Evolutionary conservation across 2,888 invertebrate species (phyloP).

Genomic region (Blomia tropicalis): DNA sequence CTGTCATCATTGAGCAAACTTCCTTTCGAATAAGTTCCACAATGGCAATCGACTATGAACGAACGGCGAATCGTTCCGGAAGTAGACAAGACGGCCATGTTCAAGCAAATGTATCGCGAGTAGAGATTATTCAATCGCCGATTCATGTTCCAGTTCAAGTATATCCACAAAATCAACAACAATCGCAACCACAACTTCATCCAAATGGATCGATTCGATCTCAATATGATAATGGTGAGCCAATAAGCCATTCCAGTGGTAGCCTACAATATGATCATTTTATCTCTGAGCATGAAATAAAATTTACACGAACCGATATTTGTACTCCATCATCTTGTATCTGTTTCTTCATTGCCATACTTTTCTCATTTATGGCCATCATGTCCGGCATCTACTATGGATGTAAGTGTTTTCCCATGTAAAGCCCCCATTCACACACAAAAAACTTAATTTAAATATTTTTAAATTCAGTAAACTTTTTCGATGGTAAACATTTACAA

Average conservation of each 20-base stretch:
- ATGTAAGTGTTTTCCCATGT: constrained; percentile 42
- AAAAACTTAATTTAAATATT: neutral
- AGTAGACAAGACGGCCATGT: too few species aligned
- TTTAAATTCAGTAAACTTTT: constrained; percentile 10
- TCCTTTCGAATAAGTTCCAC: too few species aligned
- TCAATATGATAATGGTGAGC: neutral
- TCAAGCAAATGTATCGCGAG: too few species aligned
- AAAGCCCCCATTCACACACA: too few species aligned
- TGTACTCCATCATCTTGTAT: constrained; percentile 72
- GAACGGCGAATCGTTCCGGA: too few species aligned
- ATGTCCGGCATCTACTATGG: constrained; percentile 50
- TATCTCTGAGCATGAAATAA: constrained; percentile 51
- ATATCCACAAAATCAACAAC: constrained; percentile 5
- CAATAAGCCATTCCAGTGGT: neutral
- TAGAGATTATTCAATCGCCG: too few species aligned
- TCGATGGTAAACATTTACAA: constrained; percentile 15
- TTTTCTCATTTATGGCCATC: constrained; percentile 57
- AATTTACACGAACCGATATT: constrained; percentile 64
- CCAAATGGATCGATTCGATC: neutral
- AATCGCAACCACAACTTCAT: constrained; percentile 5
- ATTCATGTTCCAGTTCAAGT: too few species aligned
- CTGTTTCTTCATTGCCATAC: constrained; percentile 64
- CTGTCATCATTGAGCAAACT: too few species aligned
- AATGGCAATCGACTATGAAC: too few species aligned
- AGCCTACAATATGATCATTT: neutral